Conservation (phyloP, 2,888 invertebrate species). For the Arctia plantaginis region DNA sequence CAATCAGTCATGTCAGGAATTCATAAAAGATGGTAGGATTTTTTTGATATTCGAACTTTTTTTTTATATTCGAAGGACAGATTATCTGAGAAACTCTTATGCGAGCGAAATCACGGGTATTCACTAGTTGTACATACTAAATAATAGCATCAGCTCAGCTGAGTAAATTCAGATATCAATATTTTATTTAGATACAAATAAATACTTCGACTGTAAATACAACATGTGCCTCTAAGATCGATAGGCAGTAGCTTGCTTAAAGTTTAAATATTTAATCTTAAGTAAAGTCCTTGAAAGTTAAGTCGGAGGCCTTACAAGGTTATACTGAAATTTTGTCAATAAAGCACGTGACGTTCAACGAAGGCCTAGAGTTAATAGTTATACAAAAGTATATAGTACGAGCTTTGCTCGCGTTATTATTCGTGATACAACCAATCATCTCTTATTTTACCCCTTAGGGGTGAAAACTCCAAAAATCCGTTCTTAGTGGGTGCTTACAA, state of each 20-base stretch:
- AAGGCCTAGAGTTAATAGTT: no score
- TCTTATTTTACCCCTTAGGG: no score
- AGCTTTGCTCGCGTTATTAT: no score
- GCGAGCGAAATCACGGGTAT: neutral
- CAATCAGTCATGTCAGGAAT: no score
- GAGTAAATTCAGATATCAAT: slow-evolving; percentile 14
- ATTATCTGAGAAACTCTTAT: neutral
- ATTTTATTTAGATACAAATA: slow-evolving; percentile 3
- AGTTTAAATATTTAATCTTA: slow-evolving; percentile 16
- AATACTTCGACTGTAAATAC: slow-evolving; percentile 8
- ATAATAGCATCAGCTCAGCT: slow-evolving; percentile 10
- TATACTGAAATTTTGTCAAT: slow-evolving; percentile 8
- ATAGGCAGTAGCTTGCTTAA: slow-evolving; percentile 11
- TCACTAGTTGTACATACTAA: neutral
- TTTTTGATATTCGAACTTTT: no score
- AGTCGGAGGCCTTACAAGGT: slow-evolving; percentile 1
- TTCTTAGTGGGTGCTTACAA: no score
- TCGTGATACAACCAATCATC: no score
- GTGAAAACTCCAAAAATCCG: no score
- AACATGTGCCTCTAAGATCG: neutral
- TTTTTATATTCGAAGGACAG: neutral
- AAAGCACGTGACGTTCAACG: neutral
- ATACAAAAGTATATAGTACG: no score
- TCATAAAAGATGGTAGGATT: no score
- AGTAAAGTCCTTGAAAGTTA: slow-evolving; percentile 1